Evolutionary conservation across 2,113 vertebrate genomes (phyloP), one percentile per base, ranked within the genome.

Genomic region (Halichoeres trimaculatus): DNA sequence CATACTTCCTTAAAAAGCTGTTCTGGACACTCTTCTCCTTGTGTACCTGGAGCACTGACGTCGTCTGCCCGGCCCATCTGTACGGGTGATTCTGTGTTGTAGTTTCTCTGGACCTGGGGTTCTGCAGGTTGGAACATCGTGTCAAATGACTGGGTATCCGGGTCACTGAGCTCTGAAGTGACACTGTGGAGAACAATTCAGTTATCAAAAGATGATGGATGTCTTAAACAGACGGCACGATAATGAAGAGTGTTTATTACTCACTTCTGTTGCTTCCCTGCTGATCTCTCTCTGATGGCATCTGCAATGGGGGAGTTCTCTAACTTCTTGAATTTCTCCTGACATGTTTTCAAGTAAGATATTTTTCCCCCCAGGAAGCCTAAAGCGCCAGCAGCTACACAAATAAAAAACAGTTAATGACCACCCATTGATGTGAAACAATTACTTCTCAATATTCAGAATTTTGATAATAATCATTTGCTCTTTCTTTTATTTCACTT

Each of bases 281-380:
- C 75, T 78, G 89, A 73, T 82, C 83, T 85, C 69, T 95, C 92
- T 63, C 95, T 94, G 1, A 99, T 81, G 53, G 90, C 93, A 53
- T 97, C 95, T 92, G 94, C 96, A 61, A 98, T 89, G 19, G 95
- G 95, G 0, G 96, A 98, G 89, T 97, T 96, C 78, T 97, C 95
- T 55, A 98, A 88, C 60, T 84, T 95, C 89, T 93, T 95, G 82
- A 99, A 96, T 89, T 98, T 98, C 87, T 97, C 96, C 40, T 94
- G 93, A 84, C 96, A 99, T 5, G 88, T 88, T 70, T 92, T 95
- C 91, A 96, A 91, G 56, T 99, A 99, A 0, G 97, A 97, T 77
- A 98, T 81, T 82, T 97, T 98, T 68, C 97, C 98, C 51, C 83
- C 93, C 78, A 98, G 38, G 88, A 94, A 98, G 69, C 96, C 97